Percentiles rank a stretch among this genome's conserved stretches.
phyloP scores from a whole-genome alignment of 1,140 invertebrate species.

The Penaeus vannamei region DNA sequence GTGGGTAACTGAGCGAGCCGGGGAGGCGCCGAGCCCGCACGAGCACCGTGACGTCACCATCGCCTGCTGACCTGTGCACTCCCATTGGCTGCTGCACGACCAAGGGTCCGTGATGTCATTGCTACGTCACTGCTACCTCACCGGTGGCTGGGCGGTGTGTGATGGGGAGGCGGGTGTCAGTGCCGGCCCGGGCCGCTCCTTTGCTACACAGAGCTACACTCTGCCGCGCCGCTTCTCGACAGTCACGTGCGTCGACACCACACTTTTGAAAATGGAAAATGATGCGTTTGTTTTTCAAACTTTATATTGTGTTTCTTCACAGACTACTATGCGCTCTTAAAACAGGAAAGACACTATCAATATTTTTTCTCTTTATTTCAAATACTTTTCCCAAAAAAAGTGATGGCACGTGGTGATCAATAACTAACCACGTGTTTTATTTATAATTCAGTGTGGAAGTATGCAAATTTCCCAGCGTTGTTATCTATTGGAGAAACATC shows the following conservation, averaged over 20 bases:
- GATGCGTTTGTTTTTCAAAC: background rate
- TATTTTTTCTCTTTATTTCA: too few species aligned
- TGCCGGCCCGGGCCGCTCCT: constrained; percentile 65
- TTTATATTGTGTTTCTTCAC: background rate
- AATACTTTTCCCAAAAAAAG: too few species aligned
- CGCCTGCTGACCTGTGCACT: constrained; percentile 46
- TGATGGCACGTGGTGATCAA: too few species aligned
- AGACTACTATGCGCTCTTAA: background rate
- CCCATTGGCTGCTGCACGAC: constrained; percentile 42
- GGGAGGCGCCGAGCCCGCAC: constrained; percentile 65
- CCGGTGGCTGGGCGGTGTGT: constrained; percentile 55
- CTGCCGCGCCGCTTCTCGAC: constrained; percentile 45
- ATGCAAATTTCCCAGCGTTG: too few species aligned
- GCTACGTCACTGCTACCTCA: constrained; percentile 55
- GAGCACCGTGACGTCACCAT: constrained; percentile 66
- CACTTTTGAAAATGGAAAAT: background rate
- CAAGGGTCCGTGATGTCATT: constrained; percentile 41
- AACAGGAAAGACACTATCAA: too few species aligned
- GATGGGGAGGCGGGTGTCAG: constrained; percentile 61
- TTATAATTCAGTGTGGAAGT: too few species aligned
- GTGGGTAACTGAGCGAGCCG: constrained; percentile 68
- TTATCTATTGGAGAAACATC: too few species aligned
- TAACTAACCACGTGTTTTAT: too few species aligned
- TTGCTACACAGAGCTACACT: constrained; percentile 54
- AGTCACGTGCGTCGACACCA: constrained; percentile 49